Evolutionary conservation across 1,140 invertebrate species (phyloP).

Genomic region (Hyphantria cunea): DNA sequence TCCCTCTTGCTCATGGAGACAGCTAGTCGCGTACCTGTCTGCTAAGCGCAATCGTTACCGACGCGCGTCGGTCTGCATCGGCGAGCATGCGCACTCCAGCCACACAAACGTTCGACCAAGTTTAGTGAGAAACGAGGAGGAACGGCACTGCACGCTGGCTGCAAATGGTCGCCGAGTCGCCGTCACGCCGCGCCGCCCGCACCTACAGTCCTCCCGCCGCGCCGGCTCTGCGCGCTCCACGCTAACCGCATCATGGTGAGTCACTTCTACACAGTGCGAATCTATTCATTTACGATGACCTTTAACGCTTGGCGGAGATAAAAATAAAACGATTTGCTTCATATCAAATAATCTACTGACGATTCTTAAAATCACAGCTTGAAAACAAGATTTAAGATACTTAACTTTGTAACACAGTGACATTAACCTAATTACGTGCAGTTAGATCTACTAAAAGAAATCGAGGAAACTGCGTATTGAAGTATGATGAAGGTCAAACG

Average conservation of each 20-base stretch:
- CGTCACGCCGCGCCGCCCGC: constrained; percentile 56
- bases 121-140: constrained; percentile 65
- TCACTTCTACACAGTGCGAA: constrained; percentile 71
- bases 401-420: constrained; percentile 11
- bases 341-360: constrained; percentile 20
- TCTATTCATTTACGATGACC: constrained; percentile 70
- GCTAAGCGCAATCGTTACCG: constrained; percentile 73
- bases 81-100: constrained; percentile 67
- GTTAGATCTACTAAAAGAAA: constrained; percentile 36
- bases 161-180: constrained; percentile 54
- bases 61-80: constrained; percentile 72
- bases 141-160: constrained; percentile 51
- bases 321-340: constrained; percentile 36
- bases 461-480: constrained; percentile 34
- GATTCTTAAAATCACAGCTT: constrained; percentile 5
- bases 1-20: constrained; percentile 70
- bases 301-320: constrained; percentile 42
- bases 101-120: constrained; percentile 46
- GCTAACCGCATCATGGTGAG: constrained; percentile 78
- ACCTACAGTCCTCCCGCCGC: constrained; percentile 73
- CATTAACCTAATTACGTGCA: constrained; percentile 40
- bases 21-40: constrained; percentile 70
- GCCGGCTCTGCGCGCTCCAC: constrained; percentile 70
- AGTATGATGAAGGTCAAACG: constrained; percentile 35
- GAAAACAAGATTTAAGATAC: background rate